These are phyloP conservation scores for Orbicella faveolata DNA, from an alignment of 64 coral and sea anemone genomes.

Conservation along the genomic window DNA sequence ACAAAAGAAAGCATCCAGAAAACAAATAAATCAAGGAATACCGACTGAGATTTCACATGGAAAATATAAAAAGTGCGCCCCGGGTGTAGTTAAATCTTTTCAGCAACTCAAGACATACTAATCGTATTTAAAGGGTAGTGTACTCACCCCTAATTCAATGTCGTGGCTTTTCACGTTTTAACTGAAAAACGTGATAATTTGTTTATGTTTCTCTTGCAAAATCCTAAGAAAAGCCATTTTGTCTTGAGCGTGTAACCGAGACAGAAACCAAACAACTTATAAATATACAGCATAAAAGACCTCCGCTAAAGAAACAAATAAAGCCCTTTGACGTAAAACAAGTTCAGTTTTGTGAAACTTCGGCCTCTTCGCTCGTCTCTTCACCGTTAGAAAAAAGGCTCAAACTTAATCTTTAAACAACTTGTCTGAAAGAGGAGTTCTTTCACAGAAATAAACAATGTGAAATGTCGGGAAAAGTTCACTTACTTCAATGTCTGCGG, in stretches of 20 bases:
- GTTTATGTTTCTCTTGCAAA: constrained; percentile 27
- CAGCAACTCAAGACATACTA: background rate
- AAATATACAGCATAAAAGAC: constrained; percentile 25
- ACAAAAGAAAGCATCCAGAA: too few relatives aligned
- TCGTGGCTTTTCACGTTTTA: background rate
- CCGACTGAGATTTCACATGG: too few relatives aligned
- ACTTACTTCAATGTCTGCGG: constrained; percentile 15
- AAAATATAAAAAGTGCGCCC: background rate
- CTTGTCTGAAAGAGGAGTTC: background rate
- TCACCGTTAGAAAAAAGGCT: background rate
- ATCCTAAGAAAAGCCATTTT: constrained; percentile 5
- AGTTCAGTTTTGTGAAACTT: background rate
- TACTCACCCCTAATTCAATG: background rate
- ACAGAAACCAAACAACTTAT: constrained; percentile 7
- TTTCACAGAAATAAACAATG: constrained; percentile 4
- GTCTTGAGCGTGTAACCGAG: background rate
- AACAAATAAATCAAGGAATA: too few relatives aligned
- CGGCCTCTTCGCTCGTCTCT: background rate
- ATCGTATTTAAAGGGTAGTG: background rate
- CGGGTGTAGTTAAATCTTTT: background rate
- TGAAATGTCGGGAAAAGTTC: constrained; percentile 2
- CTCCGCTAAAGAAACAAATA: constrained; percentile 30
- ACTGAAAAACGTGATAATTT: constrained; percentile 18
- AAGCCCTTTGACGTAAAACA: background rate
- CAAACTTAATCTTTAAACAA: background rate